Percentiles rank a stretch among this genome's conserved stretches.
These are phyloP conservation scores for Distichodus sexfasciatus DNA, from an alignment of 2,797 vertebrate genomes.

Conservation along the genomic window DNA sequence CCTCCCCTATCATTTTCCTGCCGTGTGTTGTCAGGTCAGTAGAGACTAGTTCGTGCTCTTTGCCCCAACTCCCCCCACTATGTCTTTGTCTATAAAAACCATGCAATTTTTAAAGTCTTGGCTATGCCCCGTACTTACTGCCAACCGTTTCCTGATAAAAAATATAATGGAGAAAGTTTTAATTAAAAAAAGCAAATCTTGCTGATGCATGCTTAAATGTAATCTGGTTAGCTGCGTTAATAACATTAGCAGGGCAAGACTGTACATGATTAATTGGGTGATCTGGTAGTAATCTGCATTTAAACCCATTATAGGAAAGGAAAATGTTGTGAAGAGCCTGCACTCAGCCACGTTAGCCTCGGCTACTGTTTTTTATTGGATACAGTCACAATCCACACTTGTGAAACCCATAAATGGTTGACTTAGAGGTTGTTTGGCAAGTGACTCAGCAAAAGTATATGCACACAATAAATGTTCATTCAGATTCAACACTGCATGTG, in stretches of 20 bases:
- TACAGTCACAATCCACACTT: too few relatives aligned
- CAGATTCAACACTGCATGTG: too few relatives aligned
- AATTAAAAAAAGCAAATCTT: neutral
- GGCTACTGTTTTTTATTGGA: too few relatives aligned
- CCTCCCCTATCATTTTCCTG: conserved; percentile 31
- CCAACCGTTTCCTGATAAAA: neutral
- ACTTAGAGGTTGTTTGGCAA: too few relatives aligned
- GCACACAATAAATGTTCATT: too few relatives aligned
- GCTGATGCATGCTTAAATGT: neutral
- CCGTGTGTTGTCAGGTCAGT: conserved; percentile 1
- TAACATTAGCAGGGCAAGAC: neutral
- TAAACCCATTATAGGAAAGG: neutral
- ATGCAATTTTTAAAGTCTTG: conserved; percentile 5
- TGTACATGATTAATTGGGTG: neutral
- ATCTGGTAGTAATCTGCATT: neutral
- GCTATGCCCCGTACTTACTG: conserved; percentile 1
- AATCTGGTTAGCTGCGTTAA: neutral
- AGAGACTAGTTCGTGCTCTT: conserved; percentile 8
- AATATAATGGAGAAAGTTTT: neutral
- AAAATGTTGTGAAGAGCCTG: neutral
- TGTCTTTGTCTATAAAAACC: neutral
- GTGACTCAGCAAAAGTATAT: too few relatives aligned
- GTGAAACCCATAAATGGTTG: too few relatives aligned
- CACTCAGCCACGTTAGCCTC: too few relatives aligned
- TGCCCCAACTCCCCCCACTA: neutral